phyloP scores from a whole-genome alignment of 2,888 invertebrate species.

The Drosophila atroscutellata region DNA sequence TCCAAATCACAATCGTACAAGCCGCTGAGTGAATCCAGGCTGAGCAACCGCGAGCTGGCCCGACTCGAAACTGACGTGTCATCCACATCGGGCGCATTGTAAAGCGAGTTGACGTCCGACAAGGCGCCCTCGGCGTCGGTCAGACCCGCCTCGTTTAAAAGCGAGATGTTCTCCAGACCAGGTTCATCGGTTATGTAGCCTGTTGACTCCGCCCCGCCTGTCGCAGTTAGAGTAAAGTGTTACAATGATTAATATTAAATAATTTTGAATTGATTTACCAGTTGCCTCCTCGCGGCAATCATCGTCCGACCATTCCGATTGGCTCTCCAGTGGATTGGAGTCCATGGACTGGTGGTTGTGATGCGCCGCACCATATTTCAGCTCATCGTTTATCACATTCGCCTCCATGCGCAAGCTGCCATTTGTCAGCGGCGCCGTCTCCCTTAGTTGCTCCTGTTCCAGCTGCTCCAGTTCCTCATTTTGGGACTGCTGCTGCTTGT shows the following conservation, averaged over 20 bases:
- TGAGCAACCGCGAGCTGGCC: constrained; percentile 92
- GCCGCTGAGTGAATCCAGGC: constrained; percentile 92
- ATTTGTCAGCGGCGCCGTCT: constrained; percentile 50
- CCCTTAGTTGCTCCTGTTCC: constrained; percentile 59
- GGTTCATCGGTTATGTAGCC: constrained; percentile 96
- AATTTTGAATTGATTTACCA: constrained; percentile 73
- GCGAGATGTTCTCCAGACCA: constrained; percentile 93
- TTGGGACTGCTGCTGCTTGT: constrained; percentile 38
- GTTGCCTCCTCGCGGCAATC: constrained; percentile 88
- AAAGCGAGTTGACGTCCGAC: constrained; percentile 94
- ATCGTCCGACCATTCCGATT: constrained; percentile 93
- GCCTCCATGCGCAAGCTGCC: constrained; percentile 72
- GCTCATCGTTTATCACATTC: constrained; percentile 85
- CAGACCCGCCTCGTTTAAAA: constrained; percentile 93
- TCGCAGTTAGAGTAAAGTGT: neutral
- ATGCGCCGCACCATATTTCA: constrained; percentile 85
- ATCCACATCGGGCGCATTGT: constrained; percentile 88
- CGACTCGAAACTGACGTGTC: constrained; percentile 93
- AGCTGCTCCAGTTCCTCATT: constrained; percentile 54
- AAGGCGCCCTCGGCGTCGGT: constrained; percentile 95
- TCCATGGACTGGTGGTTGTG: constrained; percentile 85
- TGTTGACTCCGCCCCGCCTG: constrained; percentile 89
- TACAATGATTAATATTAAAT: neutral
- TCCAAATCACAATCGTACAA: constrained; percentile 89
- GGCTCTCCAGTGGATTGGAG: constrained; percentile 88